phyloP scores from a whole-genome alignment of 1,140 invertebrate genomes.

The Phymastichus coffea region DNA sequence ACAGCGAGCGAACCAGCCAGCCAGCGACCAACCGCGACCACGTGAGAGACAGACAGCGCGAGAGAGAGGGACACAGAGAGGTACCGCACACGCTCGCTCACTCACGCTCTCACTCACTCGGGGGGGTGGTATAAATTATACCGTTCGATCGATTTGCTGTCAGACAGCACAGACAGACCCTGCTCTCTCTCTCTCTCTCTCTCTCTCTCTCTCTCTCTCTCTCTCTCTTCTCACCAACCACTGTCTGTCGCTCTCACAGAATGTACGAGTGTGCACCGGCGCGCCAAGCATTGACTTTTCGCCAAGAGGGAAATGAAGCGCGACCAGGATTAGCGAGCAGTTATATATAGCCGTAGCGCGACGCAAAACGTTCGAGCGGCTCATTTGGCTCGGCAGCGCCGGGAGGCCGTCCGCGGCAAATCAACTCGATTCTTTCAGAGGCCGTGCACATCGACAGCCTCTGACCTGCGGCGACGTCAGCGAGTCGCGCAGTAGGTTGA shows the following conservation, averaged over 20 bases:
- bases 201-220: conserved; percentile 22
- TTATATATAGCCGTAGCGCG: conserved; percentile 25
- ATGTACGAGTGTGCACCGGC: background rate
- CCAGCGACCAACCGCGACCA: background rate
- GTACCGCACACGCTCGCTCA: conserved; percentile 1
- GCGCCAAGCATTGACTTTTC: conserved; percentile 18
- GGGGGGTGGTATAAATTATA: conserved; percentile 59
- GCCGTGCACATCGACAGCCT: background rate
- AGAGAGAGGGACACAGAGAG: conserved; percentile 9
- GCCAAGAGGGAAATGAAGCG: conserved; percentile 7
- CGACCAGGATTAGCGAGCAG: background rate
- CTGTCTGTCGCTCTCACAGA: conserved; percentile 1
- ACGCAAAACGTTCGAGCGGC: background rate
- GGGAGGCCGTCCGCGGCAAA: too few species aligned
- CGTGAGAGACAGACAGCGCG: conserved; percentile 13
- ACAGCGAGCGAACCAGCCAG: conserved; percentile 15
- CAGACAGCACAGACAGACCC: conserved; percentile 48
- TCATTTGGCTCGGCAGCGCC: too few species aligned
- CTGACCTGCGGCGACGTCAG: background rate
- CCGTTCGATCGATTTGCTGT: conserved; percentile 58
- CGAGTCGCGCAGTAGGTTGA: background rate
- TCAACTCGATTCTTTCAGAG: too few species aligned
- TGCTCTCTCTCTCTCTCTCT: conserved; percentile 24
- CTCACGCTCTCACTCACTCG: conserved; percentile 6
- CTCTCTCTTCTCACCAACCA: conserved; percentile 17